phyloP scores from a whole-genome alignment of 2,888 invertebrate genomes.

The Megastigmus dorsalis region DNA sequence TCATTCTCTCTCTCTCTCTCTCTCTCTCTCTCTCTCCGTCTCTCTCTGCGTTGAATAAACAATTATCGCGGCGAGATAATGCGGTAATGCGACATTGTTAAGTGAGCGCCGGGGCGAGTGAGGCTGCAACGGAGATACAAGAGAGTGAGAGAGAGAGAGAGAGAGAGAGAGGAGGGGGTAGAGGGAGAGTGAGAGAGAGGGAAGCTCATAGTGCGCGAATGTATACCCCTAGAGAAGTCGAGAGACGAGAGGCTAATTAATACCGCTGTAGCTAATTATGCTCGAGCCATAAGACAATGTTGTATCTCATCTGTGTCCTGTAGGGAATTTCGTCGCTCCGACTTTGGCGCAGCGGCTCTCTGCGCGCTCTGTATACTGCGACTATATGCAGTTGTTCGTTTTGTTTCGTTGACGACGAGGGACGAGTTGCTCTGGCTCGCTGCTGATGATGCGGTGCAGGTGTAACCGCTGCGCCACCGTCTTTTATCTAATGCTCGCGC shows the following conservation, averaged over 20 bases:
- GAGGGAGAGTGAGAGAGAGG: neutral
- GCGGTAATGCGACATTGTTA: constrained; percentile 48
- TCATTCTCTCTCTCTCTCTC: too few species aligned
- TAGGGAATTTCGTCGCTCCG: too few species aligned
- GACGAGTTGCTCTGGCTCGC: too few species aligned
- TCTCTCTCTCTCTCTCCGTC: too few species aligned
- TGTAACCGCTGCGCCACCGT: too few species aligned
- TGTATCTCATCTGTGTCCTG: constrained; percentile 51
- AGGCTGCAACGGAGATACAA: neutral
- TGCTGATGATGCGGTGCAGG: too few species aligned
- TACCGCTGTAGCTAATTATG: constrained; percentile 58
- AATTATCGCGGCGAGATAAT: constrained; percentile 46
- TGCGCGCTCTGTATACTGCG: too few species aligned
- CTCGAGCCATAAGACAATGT: constrained; percentile 55
- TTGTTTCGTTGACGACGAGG: too few species aligned
- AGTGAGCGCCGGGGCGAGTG: neutral
- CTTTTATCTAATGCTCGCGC: too few species aligned
- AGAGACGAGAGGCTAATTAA: constrained; percentile 55
- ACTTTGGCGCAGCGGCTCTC: too few species aligned
- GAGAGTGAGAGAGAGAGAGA: neutral
- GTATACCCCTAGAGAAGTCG: neutral
- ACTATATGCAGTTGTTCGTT: too few species aligned
- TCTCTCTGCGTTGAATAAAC: constrained; percentile 43
- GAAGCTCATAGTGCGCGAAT: neutral
- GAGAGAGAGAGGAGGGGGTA: neutral